A percentile compares a stretch with the other conserved stretches of the same genome.
Evolutionary conservation across 2,797 vertebrate genomes (phyloP).

Genomic region (Clarias pachynema): DNA sequence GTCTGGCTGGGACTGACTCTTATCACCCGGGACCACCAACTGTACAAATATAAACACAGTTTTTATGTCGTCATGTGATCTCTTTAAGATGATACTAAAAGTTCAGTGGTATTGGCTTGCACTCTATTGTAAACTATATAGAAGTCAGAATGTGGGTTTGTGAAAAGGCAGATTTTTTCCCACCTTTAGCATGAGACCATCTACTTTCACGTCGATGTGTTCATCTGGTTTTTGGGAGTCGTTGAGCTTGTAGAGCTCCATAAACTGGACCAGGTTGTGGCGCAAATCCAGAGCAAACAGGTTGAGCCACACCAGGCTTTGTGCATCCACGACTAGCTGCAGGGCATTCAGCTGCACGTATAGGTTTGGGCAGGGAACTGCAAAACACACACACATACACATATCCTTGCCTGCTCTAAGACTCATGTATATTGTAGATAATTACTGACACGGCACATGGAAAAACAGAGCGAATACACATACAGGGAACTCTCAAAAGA

Average conservation of each 20-base stretch:
- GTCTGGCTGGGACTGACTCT: slow-evolving; percentile 83
- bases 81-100: background rate
- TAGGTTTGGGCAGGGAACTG: slow-evolving; percentile 94
- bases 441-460: background rate
- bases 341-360: slow-evolving; percentile 95
- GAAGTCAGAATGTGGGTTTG: background rate
- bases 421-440: background rate
- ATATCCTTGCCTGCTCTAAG: background rate
- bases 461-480: background rate
- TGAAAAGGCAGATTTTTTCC: background rate
- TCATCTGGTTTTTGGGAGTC: slow-evolving; percentile 96
- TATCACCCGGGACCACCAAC: slow-evolving; percentile 90
- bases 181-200: slow-evolving; percentile 98
- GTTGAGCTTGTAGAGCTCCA: slow-evolving; percentile 95
- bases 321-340: slow-evolving; percentile 92
- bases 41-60: slow-evolving; percentile 58
- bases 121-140: background rate
- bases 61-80: background rate
- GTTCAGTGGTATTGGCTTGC: background rate
- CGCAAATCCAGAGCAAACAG: slow-evolving; percentile 92
- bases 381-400: slow-evolving; percentile 34
- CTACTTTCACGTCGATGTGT: slow-evolving; percentile 92
- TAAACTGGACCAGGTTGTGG: slow-evolving; percentile 96
- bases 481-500: background rate
- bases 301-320: slow-evolving; percentile 96